Base-by-base conservation (phyloP, 2,113 vertebrate species). In the Naja naja region DNA sequence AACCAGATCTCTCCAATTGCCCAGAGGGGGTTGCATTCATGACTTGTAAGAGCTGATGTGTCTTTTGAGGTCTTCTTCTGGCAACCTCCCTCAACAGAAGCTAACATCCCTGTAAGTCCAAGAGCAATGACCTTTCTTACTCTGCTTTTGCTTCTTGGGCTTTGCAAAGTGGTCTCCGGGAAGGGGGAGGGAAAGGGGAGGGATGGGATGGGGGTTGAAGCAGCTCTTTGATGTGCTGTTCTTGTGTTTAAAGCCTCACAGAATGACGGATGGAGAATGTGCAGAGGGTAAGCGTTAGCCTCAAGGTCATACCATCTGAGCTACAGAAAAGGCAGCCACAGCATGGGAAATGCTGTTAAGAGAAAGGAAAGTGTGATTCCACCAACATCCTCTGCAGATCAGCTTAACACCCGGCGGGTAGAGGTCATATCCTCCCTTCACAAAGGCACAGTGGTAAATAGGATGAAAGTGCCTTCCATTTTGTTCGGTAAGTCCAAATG, bases 181-280 rank as follows among this genome's bases (percentile, higher is more conserved):
- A 10, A 22, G 27, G 25, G 43, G 43, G 8, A 5, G 7, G 27
- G 12, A 1, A 12, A 2, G n/a, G 52, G 10, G 34, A 5, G 1
- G 54, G 54, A 8, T 8, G 56, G 60, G 27, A 27, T 3, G 11
- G 23, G 18, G 2, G 27, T 47, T 27, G 12, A 11, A 27, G 45
- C 16, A 25, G 34, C 34, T 25, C 85, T 93, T 95, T 92, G 87
- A 89, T 94, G 92, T 1, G 0, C 3, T 20, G 93, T 93, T 93
- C 94, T 96, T 93, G 93, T 45, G 0, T 94, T 96, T 94, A 94
- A 95, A 96, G 94, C 93, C 93, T 39, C 30, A 93, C 94, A 95
- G 96, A 96, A 94, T 94, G 91, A 95, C 56, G 89, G 92, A 43
- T 52, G 30, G 87, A 55, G 87, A 16, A 49, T 1, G 60, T 43